Evolutionary conservation across 2,797 vertebrate species (phyloP), one percentile per base, ranked within the genome.

Genomic region (Sternarchorhynchus goeldii): DNA sequence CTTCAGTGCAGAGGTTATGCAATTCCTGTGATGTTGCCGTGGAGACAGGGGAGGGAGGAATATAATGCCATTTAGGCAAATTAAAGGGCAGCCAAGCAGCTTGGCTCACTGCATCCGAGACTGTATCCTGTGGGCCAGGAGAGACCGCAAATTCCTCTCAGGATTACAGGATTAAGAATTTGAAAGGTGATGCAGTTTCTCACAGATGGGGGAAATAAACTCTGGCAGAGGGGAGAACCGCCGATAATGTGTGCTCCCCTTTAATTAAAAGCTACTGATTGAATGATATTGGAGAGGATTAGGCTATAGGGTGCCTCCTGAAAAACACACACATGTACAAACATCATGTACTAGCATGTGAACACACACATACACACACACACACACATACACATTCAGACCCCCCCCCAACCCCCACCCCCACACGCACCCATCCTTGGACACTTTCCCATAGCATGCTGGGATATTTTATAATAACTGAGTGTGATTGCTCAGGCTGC

Each of bases 211-310:
- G 81, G 69, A 86, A 84, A 84, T 82, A 85, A 81, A 90, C 76
- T 87, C 84, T 90, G 89, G 88, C 90, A 87, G 77, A 83, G 86
- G 85, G 87, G 90, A 83, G 83, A 88, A 90, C 87, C 89, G 25
- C 84, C 89, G 83, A 91, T 86, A 79, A 80, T 90, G 81, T 84
- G 84, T 78, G 91, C 91, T 88, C 77, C 91, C 88, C 88, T 91
- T 94, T 94, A 94, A 95, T 95, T 94, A 95, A 93, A 93, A 83
- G 90, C 91, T 92, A 93, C 90, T 90, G 93, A 93, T 94, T 93
- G 92, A 94, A 93, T 92, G 94, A 95, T 95, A 94, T 94, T 93
- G 92, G 89, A 93, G 87, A 88, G 92, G 92, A 94, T 94, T 95
- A 94, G 91, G 89, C 88, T 86, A 88, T 91, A 88, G 79, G 84